Evolutionary conservation across 2,113 vertebrate species (phyloP).

Genomic region (Parus major): DNA sequence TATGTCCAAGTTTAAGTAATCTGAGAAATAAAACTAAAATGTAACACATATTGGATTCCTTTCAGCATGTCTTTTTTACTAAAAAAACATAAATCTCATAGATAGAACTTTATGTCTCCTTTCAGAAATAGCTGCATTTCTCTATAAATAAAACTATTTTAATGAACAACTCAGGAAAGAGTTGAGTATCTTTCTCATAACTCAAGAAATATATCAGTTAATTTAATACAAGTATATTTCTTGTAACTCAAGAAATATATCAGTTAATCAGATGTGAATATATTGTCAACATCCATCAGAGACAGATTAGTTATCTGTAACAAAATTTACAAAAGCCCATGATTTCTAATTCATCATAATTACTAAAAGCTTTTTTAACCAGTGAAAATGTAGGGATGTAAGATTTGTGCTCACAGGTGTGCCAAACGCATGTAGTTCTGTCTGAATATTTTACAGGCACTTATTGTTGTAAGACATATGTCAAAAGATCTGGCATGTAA

Average conservation of each 20-base stretch:
- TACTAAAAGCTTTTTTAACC: neutral
- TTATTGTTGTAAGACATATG: neutral
- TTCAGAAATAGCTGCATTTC: neutral
- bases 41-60: neutral
- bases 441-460: neutral
- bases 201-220: no score
- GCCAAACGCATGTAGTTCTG: neutral
- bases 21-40: constrained; percentile 20
- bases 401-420: neutral
- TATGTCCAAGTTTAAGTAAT: neutral
- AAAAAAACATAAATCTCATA: no score
- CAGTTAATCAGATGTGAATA: neutral
- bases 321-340: neutral
- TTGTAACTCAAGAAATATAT: neutral
- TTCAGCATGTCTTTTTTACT: no score
- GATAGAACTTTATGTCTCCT: neutral
- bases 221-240: no score
- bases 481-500: neutral
- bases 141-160: neutral
- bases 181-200: neutral
- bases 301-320: neutral
- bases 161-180: neutral
- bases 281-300: neutral
- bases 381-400: neutral
- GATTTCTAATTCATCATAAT: neutral